Evolutionary conservation across 53 echinoderm and acorn worm species (phyloP).

Genomic region (Crossaster papposus): DNA sequence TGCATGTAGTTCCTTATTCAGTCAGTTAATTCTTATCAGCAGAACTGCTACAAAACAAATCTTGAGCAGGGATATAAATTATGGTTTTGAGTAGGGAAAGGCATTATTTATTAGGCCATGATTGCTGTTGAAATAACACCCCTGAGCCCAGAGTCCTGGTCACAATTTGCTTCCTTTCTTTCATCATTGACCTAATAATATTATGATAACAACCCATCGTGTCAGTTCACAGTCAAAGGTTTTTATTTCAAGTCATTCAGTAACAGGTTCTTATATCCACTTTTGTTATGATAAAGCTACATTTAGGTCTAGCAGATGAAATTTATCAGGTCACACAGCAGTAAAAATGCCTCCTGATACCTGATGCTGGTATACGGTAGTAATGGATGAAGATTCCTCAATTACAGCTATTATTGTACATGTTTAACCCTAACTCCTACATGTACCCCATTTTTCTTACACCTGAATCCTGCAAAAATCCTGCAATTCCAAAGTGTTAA

Average conservation of each 20-base stretch:
- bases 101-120: background rate
- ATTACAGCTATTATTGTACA: too few relatives aligned
- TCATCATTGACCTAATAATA: constrained; percentile 1
- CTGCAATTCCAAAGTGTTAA: too few relatives aligned
- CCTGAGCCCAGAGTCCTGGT: background rate
- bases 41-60: background rate
- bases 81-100: background rate
- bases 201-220: background rate
- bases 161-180: background rate
- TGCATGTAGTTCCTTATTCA: background rate
- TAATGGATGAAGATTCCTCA: background rate
- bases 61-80: background rate
- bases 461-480: too few relatives aligned
- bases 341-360: background rate
- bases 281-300: background rate
- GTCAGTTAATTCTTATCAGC: background rate
- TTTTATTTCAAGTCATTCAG: background rate
- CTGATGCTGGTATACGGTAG: background rate
- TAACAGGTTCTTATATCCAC: background rate
- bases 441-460: too few relatives aligned
- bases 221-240: background rate
- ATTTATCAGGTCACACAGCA: background rate
- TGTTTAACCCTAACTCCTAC: too few relatives aligned
- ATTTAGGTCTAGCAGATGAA: background rate
- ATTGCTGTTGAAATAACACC: background rate